A percentile compares a stretch with the other conserved stretches of the same genome.
Conservation (phyloP, 2,797 vertebrate species). For the Pantherophis vulpinus region DNA sequence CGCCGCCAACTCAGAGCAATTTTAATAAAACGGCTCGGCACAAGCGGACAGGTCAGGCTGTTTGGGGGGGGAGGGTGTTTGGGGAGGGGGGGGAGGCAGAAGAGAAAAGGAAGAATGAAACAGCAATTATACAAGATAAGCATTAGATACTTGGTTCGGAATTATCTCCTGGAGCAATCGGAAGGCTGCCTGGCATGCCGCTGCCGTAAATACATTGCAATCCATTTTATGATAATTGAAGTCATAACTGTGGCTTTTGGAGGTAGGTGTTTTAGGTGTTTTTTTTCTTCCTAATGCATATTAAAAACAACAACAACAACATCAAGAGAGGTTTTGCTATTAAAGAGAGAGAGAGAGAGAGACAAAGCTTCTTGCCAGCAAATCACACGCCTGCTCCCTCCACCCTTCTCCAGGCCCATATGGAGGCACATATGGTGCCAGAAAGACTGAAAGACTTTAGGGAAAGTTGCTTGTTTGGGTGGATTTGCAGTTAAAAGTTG, state of each 20-base stretch:
- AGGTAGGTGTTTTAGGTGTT: constrained; percentile 22
- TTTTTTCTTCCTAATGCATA: constrained; percentile 3
- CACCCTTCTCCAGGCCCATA: constrained; percentile 6
- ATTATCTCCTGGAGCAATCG: constrained; percentile 36
- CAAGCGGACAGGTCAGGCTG: constrained; percentile 41
- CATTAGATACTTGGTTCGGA: constrained; percentile 36
- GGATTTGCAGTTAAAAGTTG: background rate
- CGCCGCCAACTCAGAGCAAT: constrained; percentile 60
- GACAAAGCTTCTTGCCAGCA: background rate
- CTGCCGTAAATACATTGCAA: constrained; percentile 39
- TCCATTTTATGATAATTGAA: constrained; percentile 46
- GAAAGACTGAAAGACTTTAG: background rate
- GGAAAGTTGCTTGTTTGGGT: background rate
- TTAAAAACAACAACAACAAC: constrained; percentile 9
- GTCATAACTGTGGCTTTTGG: constrained; percentile 33
- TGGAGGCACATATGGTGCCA: constrained; percentile 17
- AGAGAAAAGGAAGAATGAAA: constrained; percentile 33
- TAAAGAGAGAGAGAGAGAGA: background rate
- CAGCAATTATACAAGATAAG: constrained; percentile 45
- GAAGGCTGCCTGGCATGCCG: constrained; percentile 2
- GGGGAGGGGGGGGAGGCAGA: background rate
- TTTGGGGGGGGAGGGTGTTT: background rate
- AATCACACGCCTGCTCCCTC: background rate
- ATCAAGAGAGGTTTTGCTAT: constrained; percentile 27
- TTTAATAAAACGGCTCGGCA: constrained; percentile 54